Evolutionary conservation across 2,113 vertebrate genomes (phyloP), one percentile per base, ranked within the genome.

Genomic region (Zapus hudsonius): DNA sequence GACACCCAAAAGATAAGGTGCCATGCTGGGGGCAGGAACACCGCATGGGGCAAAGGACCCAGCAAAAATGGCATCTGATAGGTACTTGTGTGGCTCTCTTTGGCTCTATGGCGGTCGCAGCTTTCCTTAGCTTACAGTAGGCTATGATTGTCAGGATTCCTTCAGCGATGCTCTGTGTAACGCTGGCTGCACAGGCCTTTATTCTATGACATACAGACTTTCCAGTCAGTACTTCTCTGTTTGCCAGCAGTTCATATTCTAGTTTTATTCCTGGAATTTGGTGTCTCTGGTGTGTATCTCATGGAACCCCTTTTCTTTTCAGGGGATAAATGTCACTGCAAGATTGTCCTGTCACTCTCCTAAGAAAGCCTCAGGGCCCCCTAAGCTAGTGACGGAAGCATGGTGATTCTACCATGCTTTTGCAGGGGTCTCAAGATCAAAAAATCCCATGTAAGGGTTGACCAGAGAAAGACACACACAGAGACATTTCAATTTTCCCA

Each of bases 111-210:
- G 57, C 42, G 88, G 61, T 73, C 73, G 83, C 27, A 66, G 70
- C 27, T 92, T 44, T 5, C 70, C 23, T 25, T n/a, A 23, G 19
- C 22, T 38, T 64, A 61, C 12, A 55, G 38, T 79, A 36, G 27
- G 40, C 93, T 92, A 23, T 19, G 75, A 38, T 93, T 69, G 69
- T 44, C 25, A 59, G 42, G 33, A 76, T 40, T 80, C 73, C 44
- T 31, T 94, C 42, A 23, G 5, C 47, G 86, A n/a, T 23, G 63
- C 40, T 69, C 33, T 96, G n/a, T 84, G n/a, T 66, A 83, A 84
- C 42, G 55, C 44, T 86, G 47, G 66, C 36, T 7, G 7, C 85
- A 73, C 72, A 79, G 67, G 73, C 25, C 91, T 92, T 73, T 12
- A 72, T 74, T 92, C 69, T 12, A 72, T 74, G 40, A 66, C 66